Conservation (phyloP, 2,888 invertebrate species). For the Thymelicus acteon region DNA sequence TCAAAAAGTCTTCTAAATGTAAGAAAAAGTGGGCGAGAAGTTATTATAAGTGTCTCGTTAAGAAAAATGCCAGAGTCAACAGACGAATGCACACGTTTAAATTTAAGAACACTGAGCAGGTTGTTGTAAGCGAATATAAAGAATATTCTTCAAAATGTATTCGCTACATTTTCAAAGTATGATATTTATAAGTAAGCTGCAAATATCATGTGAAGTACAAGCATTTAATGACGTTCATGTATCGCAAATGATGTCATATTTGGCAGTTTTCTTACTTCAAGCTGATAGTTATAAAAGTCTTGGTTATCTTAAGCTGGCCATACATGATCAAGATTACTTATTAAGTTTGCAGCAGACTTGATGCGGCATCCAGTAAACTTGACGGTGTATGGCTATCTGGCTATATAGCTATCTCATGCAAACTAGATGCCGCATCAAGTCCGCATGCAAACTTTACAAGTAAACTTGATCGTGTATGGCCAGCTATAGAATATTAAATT, state of each 20-base stretch:
- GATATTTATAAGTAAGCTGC: neutral
- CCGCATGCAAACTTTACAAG: too few species aligned
- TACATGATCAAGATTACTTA: too few species aligned
- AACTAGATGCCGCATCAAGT: too few species aligned
- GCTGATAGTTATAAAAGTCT: too few species aligned
- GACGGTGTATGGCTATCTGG: too few species aligned
- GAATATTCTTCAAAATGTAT: neutral
- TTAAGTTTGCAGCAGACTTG: too few species aligned
- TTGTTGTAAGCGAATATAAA: neutral
- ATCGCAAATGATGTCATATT: neutral
- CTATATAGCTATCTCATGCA: too few species aligned
- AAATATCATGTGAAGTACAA: neutral
- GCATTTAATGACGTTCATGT: neutral
- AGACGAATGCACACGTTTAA: neutral
- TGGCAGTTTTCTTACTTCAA: neutral
- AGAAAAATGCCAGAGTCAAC: neutral
- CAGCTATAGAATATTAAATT: too few species aligned
- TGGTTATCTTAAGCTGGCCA: too few species aligned
- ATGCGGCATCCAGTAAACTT: too few species aligned
- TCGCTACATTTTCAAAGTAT: neutral
- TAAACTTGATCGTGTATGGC: too few species aligned
- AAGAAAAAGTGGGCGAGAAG: neutral
- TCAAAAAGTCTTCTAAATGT: neutral
- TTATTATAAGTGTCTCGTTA: neutral
- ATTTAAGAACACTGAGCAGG: neutral